Evolutionary conservation across 2,113 vertebrate species (phyloP), one percentile per base, ranked within the genome.

Genomic region (Hucho hucho): DNA sequence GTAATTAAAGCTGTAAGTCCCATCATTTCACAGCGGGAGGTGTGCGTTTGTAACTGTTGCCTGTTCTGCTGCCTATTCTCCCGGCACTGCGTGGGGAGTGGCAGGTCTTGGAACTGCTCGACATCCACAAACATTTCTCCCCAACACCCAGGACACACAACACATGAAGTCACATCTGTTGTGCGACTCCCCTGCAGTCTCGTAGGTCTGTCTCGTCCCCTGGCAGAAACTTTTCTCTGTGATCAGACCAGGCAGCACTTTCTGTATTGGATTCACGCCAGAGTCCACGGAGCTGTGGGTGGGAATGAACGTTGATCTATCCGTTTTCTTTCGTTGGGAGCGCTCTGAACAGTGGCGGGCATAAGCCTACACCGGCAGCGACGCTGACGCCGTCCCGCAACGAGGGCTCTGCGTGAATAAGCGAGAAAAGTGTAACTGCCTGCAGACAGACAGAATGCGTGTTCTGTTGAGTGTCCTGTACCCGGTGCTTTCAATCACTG

Each of bases 391-490:
- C 58, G 80, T 79, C 70, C 80, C 74, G 69, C 73, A 78, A 75
- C 79, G 47, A 79, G 87, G 81, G 84, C 81, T 83, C 82, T 78
- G 75, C 74, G 81, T 82, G 77, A 74, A 77, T 25, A 82, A 86
- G 86, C 61, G 89, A 87, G 88, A 83, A 61, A 87, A 93, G 92
- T 83, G 91, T 79, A 83, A 82, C 86, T 81, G 88, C 85, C 37
- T 86, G 86, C 84, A 73, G 86, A 18, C 16, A 5, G 16, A 81
- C 92, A 97, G 91, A 84, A 98, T 98, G 97, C 94, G 90, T 93
- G 85, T 95, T 87, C 90, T 92, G 81, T 89, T 93, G 89, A 89
- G 72, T 77, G 83, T 94, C 59, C 88, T 95, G 87, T 93, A 93
- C 84, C 93, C 96, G 74, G 73, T 93, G 82, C 91, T 97, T 75